Percentiles rank a stretch among this genome's conserved stretches.
These are phyloP conservation scores for Nasonia vitripennis DNA, from an alignment of 1,140 invertebrate species.

Conservation along the genomic window DNA sequence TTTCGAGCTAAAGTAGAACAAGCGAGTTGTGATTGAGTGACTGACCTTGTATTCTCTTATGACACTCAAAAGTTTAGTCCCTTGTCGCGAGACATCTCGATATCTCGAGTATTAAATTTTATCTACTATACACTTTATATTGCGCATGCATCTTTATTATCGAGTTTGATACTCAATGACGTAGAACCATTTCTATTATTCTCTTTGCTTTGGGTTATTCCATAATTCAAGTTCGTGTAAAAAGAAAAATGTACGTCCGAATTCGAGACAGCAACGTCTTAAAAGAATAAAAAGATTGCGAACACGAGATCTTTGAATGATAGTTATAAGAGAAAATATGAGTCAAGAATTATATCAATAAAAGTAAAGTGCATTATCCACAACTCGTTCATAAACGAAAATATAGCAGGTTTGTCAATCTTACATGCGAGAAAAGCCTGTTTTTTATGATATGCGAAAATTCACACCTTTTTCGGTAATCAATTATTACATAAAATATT, in stretches of 20 bases:
- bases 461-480: background rate
- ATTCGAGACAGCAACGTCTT: background rate
- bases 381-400: constrained; percentile 25
- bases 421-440: constrained; percentile 15
- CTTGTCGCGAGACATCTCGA: background rate
- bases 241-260: background rate
- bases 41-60: background rate
- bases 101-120: constrained; percentile 23
- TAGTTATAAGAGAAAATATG: constrained; percentile 10
- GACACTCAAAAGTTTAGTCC: constrained; percentile 28
- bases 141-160: background rate
- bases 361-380: constrained; percentile 37
- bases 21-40: constrained; percentile 8
- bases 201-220: background rate
- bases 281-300: background rate
- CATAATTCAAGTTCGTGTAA: background rate
- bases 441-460: constrained; percentile 16
- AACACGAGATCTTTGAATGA: background rate
- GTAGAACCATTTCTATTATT: background rate
- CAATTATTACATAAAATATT: constrained; percentile 10
- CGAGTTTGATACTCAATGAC: constrained; percentile 35
- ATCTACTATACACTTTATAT: constrained; percentile 29
- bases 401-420: background rate
- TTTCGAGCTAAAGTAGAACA: constrained; percentile 20
- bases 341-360: constrained; percentile 27